Percentiles rank a stretch among this genome's conserved stretches.
phyloP scores from a whole-genome alignment of 1,140 invertebrate genomes.

The Rhysida immarginata region DNA sequence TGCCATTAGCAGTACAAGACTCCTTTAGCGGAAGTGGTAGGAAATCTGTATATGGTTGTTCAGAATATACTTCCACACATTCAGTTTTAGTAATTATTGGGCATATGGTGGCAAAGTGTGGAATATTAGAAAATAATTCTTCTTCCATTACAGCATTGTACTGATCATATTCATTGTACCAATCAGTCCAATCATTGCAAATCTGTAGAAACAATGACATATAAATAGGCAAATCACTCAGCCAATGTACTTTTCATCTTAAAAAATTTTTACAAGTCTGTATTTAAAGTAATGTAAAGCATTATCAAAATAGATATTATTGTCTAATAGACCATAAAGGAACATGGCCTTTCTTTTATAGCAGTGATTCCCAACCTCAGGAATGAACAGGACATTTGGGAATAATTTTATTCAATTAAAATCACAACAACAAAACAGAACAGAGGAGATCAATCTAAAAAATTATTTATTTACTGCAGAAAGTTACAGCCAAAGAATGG shows the following conservation, averaged over 20 bases:
- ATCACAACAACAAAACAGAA: too few species aligned
- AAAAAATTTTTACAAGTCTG: not conserved
- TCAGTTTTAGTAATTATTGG: not conserved
- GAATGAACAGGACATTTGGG: too few species aligned
- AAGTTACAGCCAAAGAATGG: too few species aligned
- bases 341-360: too few species aligned
- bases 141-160: not conserved
- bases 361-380: too few species aligned
- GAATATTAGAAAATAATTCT: not conserved
- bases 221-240: not conserved
- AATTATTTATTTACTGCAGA: too few species aligned
- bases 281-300: not conserved
- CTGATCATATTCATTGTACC: too few species aligned
- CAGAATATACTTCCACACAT: not conserved
- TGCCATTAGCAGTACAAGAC: conserved; percentile 51
- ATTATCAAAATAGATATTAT: too few species aligned
- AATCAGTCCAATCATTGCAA: conserved; percentile 4
- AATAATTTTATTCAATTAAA: too few species aligned
- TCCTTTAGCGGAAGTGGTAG: conserved; percentile 22
- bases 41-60: not conserved
- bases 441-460: too few species aligned
- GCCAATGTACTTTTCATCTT: too few species aligned
- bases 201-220: not conserved
- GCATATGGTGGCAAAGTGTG: not conserved
- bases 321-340: too few species aligned